These are phyloP conservation scores for Notodonta ziczac DNA, from an alignment of 2,888 invertebrate species.

Conservation along the genomic window DNA sequence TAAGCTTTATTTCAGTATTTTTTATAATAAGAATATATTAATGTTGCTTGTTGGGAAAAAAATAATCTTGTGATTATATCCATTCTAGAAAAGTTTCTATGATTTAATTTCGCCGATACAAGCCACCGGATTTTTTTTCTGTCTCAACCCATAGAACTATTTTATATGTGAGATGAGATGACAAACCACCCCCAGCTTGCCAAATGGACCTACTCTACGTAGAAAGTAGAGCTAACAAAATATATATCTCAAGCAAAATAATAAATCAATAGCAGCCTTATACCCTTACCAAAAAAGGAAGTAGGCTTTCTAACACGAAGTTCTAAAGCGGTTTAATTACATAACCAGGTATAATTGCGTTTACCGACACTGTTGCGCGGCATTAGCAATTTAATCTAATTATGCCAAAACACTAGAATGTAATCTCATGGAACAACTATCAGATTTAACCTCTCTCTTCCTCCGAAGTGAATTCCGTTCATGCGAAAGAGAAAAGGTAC, in stretches of 20 bases:
- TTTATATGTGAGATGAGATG: no score
- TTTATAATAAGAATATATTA: background rate
- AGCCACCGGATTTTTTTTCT: no score
- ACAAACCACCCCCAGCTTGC: no score
- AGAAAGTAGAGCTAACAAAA: no score
- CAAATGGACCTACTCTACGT: no score
- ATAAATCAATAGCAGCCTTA: background rate
- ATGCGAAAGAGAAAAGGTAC: constrained; percentile 25
- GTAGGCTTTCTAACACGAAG: background rate
- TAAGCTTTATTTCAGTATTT: background rate
- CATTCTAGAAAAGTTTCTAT: no score
- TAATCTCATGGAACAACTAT: constrained; percentile 33
- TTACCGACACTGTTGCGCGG: constrained; percentile 20
- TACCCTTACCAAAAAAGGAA: constrained; percentile 1
- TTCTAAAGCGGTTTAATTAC: constrained; percentile 8
- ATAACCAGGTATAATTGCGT: constrained; percentile 28
- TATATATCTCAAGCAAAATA: no score
- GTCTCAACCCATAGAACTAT: no score
- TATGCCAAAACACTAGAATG: constrained; percentile 39
- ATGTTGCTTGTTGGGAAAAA: no score
- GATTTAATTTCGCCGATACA: no score
- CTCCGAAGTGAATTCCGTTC: background rate
- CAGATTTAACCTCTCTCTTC: constrained; percentile 21
- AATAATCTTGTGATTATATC: no score
- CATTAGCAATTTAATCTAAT: constrained; percentile 41